Conservation (phyloP, 2,113 vertebrate genomes). For the Vulpes lagopus region DNA sequence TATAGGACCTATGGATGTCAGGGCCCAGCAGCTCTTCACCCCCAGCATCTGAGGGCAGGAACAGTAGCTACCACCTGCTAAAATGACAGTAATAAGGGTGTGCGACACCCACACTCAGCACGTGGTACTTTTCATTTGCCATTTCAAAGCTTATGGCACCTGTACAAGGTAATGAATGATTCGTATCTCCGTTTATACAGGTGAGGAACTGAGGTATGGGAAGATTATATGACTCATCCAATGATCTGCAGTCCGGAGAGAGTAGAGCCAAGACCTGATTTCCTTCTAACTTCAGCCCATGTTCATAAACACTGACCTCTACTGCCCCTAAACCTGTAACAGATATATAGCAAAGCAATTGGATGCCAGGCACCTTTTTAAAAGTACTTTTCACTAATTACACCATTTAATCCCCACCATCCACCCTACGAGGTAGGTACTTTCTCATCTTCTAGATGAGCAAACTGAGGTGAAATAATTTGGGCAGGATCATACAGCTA, state of each 20-base stretch:
- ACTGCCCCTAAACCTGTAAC: not conserved
- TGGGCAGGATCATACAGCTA: not conserved
- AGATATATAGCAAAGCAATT: not conserved
- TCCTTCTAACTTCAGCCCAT: not conserved
- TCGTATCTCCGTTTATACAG: not conserved
- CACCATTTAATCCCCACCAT: not conserved
- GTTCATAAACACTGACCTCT: not conserved
- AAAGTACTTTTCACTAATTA: not conserved
- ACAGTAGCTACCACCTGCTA: not conserved
- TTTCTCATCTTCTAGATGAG: slow-evolving; percentile 13
- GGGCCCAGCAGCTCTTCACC: not conserved
- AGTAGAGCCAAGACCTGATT: not conserved
- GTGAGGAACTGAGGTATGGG: not conserved
- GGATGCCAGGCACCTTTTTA: not conserved
- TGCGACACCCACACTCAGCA: not conserved
- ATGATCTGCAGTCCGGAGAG: not conserved
- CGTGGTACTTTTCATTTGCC: not conserved
- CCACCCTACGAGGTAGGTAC: not conserved
- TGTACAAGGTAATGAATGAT: not conserved
- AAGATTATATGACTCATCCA: not conserved
- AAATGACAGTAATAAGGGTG: not conserved
- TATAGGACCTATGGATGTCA: not conserved
- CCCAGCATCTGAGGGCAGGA: not conserved
- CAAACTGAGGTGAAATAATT: not conserved
- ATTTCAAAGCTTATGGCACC: not conserved